Conservation (phyloP, 2,888 invertebrate genomes). For the Volucella bombylans region DNA sequence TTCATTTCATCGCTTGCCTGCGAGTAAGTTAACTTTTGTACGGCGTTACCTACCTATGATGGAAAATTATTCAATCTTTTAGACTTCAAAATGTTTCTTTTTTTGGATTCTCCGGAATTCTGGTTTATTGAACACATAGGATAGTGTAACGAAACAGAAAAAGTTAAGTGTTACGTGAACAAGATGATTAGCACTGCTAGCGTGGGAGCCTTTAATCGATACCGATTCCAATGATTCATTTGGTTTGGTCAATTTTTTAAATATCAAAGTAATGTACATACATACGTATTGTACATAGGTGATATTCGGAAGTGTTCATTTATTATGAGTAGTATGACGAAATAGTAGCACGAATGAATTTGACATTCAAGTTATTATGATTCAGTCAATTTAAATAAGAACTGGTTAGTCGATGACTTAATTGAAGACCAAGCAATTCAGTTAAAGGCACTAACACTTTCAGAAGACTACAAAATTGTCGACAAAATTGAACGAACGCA, state of each 20-base stretch:
- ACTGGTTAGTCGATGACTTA: no score
- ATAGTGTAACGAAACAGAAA: slow-evolving; percentile 36
- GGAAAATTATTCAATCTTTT: slow-evolving; percentile 6
- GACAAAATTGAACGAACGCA: no score
- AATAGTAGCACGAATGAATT: no score
- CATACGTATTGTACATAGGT: neutral
- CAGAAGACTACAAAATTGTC: no score
- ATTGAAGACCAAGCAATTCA: no score
- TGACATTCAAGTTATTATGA: no score
- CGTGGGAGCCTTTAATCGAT: slow-evolving; percentile 20
- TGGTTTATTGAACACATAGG: slow-evolving; percentile 26
- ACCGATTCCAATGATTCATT: slow-evolving; percentile 5
- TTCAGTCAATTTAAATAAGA: no score
- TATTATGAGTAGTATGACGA: no score
- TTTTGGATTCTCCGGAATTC: slow-evolving; percentile 5
- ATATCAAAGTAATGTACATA: neutral
- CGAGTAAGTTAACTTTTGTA: no score
- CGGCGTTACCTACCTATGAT: slow-evolving; percentile 25
- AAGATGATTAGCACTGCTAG: slow-evolving; percentile 50
- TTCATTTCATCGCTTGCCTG: slow-evolving; percentile 9
- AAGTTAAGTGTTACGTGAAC: slow-evolving; percentile 34
- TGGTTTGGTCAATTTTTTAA: slow-evolving; percentile 2
- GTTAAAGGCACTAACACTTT: no score
- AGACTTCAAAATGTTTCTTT: neutral
- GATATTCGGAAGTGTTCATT: neutral